A percentile compares a stretch with the other conserved stretches of the same genome.
phyloP scores from a whole-genome alignment of 2,113 vertebrate species.

The Alethe castanea region DNA sequence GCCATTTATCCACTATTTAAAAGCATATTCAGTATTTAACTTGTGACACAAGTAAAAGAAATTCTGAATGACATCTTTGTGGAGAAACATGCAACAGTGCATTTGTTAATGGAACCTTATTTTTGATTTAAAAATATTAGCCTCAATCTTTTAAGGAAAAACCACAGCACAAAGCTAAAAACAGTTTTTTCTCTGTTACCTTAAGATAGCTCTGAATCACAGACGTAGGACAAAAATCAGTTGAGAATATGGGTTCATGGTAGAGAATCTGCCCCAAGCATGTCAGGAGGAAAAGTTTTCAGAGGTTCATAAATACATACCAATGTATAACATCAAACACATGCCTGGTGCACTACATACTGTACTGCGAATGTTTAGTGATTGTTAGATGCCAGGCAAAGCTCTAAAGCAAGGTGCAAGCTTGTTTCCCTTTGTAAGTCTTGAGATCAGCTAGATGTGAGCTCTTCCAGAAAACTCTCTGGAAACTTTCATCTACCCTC shows the following conservation, averaged over 20 bases:
- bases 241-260: background rate
- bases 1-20: background rate
- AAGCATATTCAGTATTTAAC: background rate
- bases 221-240: background rate
- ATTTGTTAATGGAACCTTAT: background rate
- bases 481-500: slow-evolving; percentile 16
- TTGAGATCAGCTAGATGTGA: background rate
- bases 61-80: background rate
- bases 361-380: background rate
- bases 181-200: background rate
- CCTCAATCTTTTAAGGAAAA: background rate
- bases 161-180: background rate
- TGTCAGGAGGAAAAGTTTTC: background rate
- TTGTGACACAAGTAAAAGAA: background rate
- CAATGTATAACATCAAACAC: background rate
- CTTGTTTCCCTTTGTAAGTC: background rate
- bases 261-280: background rate
- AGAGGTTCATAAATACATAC: background rate
- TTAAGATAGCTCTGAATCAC: background rate
- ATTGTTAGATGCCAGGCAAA: background rate
- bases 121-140: background rate
- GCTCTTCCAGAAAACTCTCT: slow-evolving; percentile 37
- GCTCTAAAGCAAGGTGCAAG: background rate
- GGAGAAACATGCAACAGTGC: background rate
- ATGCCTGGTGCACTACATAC: background rate